phyloP scores from a whole-genome alignment of 92 coral and sea anemone genomes.

The Parazoanthus swiftii region DNA sequence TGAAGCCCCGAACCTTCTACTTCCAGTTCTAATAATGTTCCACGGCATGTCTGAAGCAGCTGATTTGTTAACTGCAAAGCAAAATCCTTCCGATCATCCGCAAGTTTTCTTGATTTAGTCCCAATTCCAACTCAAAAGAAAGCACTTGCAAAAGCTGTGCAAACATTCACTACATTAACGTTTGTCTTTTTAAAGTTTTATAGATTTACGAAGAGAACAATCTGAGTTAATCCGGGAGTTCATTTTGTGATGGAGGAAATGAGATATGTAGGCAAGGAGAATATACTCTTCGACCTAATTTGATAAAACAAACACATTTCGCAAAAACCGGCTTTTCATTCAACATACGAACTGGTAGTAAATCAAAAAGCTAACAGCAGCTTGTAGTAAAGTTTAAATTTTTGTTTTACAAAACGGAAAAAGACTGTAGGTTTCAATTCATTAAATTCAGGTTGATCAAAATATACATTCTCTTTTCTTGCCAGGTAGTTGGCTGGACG shows the following conservation, averaged over 20 bases:
- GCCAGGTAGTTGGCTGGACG: conserved; percentile 47
- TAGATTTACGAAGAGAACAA: conserved; percentile 46
- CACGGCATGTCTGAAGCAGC: conserved; percentile 2
- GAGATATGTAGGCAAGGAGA: conserved; percentile 4
- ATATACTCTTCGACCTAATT: not conserved
- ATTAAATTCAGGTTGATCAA: conserved; percentile 1
- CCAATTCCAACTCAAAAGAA: not conserved
- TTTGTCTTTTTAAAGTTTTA: conserved; percentile 52
- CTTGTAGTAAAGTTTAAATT: not conserved
- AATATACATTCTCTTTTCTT: conserved; percentile 40
- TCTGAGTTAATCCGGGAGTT: conserved; percentile 47
- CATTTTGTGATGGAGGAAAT: conserved; percentile 16
- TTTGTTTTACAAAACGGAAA: not conserved
- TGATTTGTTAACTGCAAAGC: conserved; percentile 23
- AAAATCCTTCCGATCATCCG: conserved; percentile 27
- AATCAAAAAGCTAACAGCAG: not conserved
- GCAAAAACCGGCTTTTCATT: not conserved
- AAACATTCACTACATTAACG: conserved; percentile 20
- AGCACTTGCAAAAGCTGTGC: not conserved
- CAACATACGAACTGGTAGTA: not conserved
- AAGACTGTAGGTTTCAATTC: not conserved
- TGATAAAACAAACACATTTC: not conserved
- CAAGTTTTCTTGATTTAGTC: conserved; percentile 9
- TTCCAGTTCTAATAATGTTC: conserved; percentile 12
- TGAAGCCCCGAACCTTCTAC: conserved; percentile 34